These are phyloP conservation scores for Poeciliopsis paucimaculata DNA, from an alignment of 2,797 vertebrate genomes.

Conservation along the genomic window DNA sequence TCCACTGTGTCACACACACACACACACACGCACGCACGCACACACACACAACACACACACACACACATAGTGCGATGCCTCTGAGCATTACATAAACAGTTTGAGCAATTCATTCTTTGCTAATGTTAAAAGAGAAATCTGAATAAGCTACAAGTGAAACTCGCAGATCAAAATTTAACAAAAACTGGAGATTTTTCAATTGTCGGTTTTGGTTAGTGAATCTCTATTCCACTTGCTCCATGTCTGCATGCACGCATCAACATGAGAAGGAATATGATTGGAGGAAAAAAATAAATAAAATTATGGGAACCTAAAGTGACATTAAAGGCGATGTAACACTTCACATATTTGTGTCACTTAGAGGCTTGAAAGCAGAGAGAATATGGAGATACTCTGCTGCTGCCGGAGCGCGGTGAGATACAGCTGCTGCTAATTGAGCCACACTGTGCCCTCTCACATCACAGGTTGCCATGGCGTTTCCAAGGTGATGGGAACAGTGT, in stretches of 20 bases:
- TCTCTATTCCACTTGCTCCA: constrained; percentile 13
- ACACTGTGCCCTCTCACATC: constrained; percentile 72
- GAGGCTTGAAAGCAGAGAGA: constrained; percentile 60
- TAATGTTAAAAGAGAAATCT: neutral
- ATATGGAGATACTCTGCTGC: constrained; percentile 64
- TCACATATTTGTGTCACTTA: constrained; percentile 68
- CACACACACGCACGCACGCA: neutral
- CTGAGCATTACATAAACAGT: neutral
- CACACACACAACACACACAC: too few relatives aligned
- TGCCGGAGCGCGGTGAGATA: constrained; percentile 52
- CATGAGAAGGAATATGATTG: constrained; percentile 7
- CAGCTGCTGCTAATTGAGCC: constrained; percentile 78
- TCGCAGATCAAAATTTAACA: neutral
- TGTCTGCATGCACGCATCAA: constrained; percentile 21
- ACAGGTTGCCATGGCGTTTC: constrained; percentile 79
- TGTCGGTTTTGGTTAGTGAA: neutral
- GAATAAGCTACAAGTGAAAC: neutral
- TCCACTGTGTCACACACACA: neutral
- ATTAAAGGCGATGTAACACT: constrained; percentile 62
- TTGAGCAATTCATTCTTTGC: neutral
- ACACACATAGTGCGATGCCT: neutral
- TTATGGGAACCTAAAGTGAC: constrained; percentile 26
- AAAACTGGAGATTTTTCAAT: neutral
- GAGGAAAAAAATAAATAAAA: constrained; percentile 6
- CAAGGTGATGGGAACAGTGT: constrained; percentile 75